Evolutionary conservation across 2,797 vertebrate genomes (phyloP), one percentile per base, ranked within the genome.

Genomic region (Anomalospiza imberbis): DNA sequence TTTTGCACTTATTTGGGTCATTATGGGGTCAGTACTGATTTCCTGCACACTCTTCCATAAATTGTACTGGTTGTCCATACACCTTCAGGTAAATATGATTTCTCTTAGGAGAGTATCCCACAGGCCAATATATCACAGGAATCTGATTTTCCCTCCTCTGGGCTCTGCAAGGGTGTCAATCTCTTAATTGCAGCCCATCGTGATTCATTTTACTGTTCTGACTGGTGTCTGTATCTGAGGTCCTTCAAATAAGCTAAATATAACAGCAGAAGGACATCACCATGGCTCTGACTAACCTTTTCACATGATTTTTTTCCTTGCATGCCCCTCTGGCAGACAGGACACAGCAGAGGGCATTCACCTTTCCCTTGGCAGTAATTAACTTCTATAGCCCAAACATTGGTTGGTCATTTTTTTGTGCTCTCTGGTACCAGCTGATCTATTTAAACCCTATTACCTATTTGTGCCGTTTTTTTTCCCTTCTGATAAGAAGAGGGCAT

Each of bases 171-270:
- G 40, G 13, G 9, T 91, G 80, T 88, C 42, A 45, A 3, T 75
- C 18, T 79, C 75, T 42, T 86, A 68, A 51, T 3, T 74, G 31
- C 1, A 3, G 34, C 50, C 42, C 21, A 40, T 65, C 19, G 22
- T 65, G 57, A 60, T 63, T 90, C 50, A 36, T 82, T 95, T 96
- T 76, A 60, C 60, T 85, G 29, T 73, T 38, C 32, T 88, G 48
- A 67, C 57, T 67, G 61, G 15, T 26, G 25, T 66, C 67, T 82
- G 6, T 70, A 24, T 40, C 63, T 68, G 47, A 85, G 50, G 9
- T 65, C 66, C 65, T 93, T 88, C 44, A 87, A 63, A 89, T 47
- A 75, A 94, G n/a, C 54, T 80, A 72, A 88, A 93, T 78, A 66
- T 58, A 91, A 48, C 28, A 78, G 44, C 28, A 94, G 60, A 63